Evolutionary conservation across 2,113 vertebrate species (phyloP).

Genomic region (Psophia crepitans): DNA sequence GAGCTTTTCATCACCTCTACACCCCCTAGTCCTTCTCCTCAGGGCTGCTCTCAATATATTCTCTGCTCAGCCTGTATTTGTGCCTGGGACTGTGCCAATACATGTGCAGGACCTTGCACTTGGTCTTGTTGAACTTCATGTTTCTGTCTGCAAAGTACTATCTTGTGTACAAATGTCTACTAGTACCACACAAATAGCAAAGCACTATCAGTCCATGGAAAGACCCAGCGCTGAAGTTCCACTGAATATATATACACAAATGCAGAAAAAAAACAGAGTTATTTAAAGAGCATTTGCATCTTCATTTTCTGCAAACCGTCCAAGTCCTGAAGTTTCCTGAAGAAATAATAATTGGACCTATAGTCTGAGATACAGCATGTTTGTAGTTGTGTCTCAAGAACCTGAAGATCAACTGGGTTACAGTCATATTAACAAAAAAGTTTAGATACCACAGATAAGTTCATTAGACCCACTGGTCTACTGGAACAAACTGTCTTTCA

Average conservation of each 20-base stretch:
- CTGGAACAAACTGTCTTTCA: not conserved
- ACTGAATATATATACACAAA: fast-evolving
- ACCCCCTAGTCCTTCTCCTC: too few species aligned
- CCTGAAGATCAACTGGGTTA: not conserved
- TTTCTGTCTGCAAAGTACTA: not conserved
- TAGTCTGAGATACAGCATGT: not conserved
- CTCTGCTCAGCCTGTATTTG: too few species aligned
- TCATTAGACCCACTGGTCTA: not conserved
- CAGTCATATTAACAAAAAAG: not conserved
- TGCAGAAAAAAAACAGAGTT: not conserved
- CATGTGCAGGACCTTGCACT: too few species aligned
- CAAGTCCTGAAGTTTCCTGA: not conserved
- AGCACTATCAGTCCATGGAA: not conserved
- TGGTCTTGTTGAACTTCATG: too few species aligned
- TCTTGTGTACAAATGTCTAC: not conserved
- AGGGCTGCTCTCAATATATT: too few species aligned
- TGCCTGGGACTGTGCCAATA: too few species aligned
- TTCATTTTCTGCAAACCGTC: not conserved
- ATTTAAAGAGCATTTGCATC: not conserved
- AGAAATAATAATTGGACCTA: not conserved
- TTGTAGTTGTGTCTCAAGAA: not conserved
- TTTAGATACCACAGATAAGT: not conserved
- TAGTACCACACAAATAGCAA: not conserved
- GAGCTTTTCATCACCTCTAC: too few species aligned
- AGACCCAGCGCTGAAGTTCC: not conserved